A percentile compares a stretch with the other conserved stretches of the same genome.
These are phyloP conservation scores for Physocephala rufipes DNA, from an alignment of 2,888 invertebrate species.

Conservation along the genomic window DNA sequence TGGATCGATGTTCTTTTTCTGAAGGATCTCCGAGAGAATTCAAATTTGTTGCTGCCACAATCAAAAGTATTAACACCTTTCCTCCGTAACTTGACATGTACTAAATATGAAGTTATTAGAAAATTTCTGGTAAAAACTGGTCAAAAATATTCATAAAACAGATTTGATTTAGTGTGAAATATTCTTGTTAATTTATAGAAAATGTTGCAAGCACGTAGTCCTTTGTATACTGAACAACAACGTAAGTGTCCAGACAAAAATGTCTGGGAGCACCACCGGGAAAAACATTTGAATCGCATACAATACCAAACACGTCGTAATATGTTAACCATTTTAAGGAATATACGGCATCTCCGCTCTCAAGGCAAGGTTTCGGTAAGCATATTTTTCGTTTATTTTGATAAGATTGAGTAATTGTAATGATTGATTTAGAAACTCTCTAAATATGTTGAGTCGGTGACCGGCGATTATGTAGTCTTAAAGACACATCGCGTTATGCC, in stretches of 20 bases:
- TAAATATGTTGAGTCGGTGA: slow-evolving; percentile 55
- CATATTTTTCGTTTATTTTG: background rate
- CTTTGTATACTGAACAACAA: slow-evolving; percentile 55
- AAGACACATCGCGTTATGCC: slow-evolving; percentile 63
- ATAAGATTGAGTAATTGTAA: too few relatives aligned
- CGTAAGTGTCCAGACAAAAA: slow-evolving; percentile 51
- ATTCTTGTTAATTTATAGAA: slow-evolving; percentile 47
- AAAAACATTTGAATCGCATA: slow-evolving; percentile 53
- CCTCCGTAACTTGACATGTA: slow-evolving; percentile 47
- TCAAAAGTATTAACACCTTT: slow-evolving; percentile 50
- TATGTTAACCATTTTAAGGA: slow-evolving; percentile 54
- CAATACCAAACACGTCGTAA: slow-evolving; percentile 60
- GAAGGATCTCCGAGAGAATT: slow-evolving; percentile 51
- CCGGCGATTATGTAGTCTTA: slow-evolving; percentile 59
- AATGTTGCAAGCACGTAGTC: slow-evolving; percentile 60
- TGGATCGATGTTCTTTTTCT: slow-evolving; percentile 59
- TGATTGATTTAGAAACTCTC: slow-evolving; percentile 51
- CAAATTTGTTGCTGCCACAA: slow-evolving; percentile 51
- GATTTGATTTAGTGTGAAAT: background rate
- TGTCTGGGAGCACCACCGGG: slow-evolving; percentile 47
- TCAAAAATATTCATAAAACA: too few relatives aligned
- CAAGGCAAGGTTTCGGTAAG: slow-evolving; percentile 51
- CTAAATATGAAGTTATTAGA: slow-evolving; percentile 52
- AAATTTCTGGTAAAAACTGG: slow-evolving; percentile 58
- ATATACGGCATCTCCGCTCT: slow-evolving; percentile 49